Percentiles rank a stretch among this genome's conserved stretches.
Conservation (phyloP, 2,113 vertebrate genomes). For the Strigops habroptila region DNA sequence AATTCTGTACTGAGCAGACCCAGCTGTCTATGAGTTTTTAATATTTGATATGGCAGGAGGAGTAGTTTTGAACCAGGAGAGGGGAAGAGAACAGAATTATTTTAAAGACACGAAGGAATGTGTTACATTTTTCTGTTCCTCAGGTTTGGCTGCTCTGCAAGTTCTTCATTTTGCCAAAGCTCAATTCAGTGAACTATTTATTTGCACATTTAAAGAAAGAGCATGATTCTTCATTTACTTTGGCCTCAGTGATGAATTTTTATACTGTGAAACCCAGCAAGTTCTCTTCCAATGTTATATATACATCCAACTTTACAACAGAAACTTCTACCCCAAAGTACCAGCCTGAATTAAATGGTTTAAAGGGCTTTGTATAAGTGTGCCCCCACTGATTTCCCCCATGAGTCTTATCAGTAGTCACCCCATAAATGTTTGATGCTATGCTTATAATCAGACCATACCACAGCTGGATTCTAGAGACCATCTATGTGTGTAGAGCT, state of each 20-base stretch:
- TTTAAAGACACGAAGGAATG: conserved; percentile 22
- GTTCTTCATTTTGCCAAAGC: conserved; percentile 12
- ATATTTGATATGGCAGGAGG: not conserved
- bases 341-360: not conserved
- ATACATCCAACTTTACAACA: not conserved
- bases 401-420: not conserved
- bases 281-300: not conserved
- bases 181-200: conserved; percentile 36
- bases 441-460: not conserved
- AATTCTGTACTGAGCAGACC: not conserved
- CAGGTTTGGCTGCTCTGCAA: conserved; percentile 5
- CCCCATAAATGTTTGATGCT: not conserved
- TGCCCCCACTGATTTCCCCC: not conserved
- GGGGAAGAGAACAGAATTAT: not conserved
- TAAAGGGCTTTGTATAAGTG: not conserved
- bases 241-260: conserved; percentile 29
- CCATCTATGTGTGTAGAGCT: not conserved
- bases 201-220: conserved; percentile 36
- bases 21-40: not conserved
- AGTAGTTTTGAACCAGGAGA: not conserved
- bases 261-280: not conserved
- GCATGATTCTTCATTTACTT: conserved; percentile 31
- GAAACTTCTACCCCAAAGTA: not conserved
- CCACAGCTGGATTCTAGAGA: not conserved
- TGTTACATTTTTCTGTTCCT: conserved; percentile 26